Evolutionary conservation across 2,113 vertebrate species (phyloP).

Genomic region (Bothrops jararaca): DNA sequence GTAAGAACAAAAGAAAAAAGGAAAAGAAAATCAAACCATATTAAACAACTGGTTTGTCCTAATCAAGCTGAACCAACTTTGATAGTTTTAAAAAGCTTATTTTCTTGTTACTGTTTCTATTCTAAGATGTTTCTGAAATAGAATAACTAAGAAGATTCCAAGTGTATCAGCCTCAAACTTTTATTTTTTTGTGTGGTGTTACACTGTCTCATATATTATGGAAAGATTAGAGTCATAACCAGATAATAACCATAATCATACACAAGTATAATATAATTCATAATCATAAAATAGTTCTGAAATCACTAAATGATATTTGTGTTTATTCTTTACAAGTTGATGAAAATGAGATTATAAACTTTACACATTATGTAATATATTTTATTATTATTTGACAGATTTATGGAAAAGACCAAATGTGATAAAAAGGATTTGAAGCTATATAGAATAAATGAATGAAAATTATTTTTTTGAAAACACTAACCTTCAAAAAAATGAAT

Average conservation of each 20-base stretch:
- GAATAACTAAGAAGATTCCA: slow-evolving; percentile 40
- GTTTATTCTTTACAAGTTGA: background rate
- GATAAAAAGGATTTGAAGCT: background rate
- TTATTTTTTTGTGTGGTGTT: slow-evolving; percentile 28
- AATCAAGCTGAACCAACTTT: slow-evolving; percentile 39
- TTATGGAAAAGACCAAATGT: background rate
- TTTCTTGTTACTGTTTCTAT: slow-evolving; percentile 40
- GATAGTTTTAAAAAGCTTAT: slow-evolving; percentile 51
- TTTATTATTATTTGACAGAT: background rate
- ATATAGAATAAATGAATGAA: background rate
- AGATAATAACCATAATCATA: background rate
- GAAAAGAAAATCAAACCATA: slow-evolving; percentile 49
- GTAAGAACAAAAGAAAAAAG: slow-evolving; percentile 41
- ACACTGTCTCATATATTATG: slow-evolving; percentile 48
- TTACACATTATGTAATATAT: background rate
- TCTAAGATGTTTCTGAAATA: slow-evolving; percentile 48
- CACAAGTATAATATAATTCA: background rate
- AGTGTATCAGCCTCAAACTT: slow-evolving; percentile 47
- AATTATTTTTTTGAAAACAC: background rate
- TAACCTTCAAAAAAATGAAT: background rate
- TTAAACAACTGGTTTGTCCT: slow-evolving; percentile 50
- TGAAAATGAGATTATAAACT: background rate
- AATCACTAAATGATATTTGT: slow-evolving; percentile 30
- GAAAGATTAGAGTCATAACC: background rate
- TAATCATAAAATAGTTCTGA: slow-evolving; percentile 3